These are phyloP conservation scores for Tipula vernalis DNA, from an alignment of 2,888 invertebrate species.

Conservation along the genomic window DNA sequence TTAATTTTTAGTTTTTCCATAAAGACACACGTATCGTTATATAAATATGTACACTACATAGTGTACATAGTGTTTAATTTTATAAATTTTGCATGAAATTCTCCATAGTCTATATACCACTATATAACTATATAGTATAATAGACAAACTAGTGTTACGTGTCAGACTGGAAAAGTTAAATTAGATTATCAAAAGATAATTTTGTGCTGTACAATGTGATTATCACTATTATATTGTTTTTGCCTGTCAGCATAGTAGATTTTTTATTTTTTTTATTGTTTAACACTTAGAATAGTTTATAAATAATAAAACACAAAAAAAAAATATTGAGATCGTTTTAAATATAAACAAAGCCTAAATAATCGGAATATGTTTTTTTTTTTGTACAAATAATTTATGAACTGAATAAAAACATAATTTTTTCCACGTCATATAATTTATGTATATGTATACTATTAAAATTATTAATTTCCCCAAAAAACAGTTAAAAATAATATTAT, in stretches of 20 bases:
- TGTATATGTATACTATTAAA: neutral
- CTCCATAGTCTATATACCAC: neutral
- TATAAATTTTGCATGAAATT: neutral
- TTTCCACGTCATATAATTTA: neutral
- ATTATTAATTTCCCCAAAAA: neutral
- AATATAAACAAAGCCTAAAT: neutral
- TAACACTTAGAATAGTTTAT: neutral
- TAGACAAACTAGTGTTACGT: conserved; percentile 4
- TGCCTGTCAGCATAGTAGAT: neutral
- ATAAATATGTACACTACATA: neutral
- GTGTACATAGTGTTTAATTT: neutral
- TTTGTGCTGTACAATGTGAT: neutral
- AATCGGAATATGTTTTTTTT: neutral
- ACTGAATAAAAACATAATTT: neutral
- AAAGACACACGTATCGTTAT: neutral
- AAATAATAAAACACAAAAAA: neutral
- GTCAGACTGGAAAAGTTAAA: neutral
- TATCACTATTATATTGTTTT: neutral
- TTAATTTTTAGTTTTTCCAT: neutral
- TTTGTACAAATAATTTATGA: neutral
- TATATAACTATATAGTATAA: neutral
- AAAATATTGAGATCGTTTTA: neutral
- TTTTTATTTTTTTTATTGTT: neutral
- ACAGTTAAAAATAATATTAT: neutral
- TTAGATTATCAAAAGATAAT: neutral